A percentile compares a stretch with the other conserved stretches of the same genome.
Conservation (phyloP, 1,140 invertebrate genomes). For the Drosophila sechellia region DNA sequence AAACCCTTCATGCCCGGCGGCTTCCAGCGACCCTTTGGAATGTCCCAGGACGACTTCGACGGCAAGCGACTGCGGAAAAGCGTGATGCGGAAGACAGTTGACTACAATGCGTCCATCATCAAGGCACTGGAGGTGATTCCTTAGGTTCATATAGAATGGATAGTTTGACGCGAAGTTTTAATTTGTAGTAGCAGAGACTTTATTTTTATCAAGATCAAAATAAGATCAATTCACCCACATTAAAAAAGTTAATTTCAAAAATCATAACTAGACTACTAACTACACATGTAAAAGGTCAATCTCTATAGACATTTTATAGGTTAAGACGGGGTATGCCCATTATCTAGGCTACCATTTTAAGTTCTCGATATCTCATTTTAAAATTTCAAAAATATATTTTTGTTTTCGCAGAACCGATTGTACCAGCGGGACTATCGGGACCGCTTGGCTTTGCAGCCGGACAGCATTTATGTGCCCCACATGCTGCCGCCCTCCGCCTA, state of each 20-base stretch:
- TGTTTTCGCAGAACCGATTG: constrained; percentile 90
- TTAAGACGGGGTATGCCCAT: no score
- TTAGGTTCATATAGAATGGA: not conserved
- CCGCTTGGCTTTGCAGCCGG: constrained; percentile 93
- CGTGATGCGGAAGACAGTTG: constrained; percentile 98
- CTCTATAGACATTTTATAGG: no score
- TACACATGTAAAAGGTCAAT: no score
- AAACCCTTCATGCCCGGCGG: constrained; percentile 78
- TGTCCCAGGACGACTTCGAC: constrained; percentile 95
- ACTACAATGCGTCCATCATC: constrained; percentile 98
- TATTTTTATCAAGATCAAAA: no score
- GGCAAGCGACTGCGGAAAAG: constrained; percentile 98
- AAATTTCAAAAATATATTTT: not conserved
- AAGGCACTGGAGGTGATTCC: constrained; percentile 92
- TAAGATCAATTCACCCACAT: no score
- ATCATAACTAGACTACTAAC: no score
- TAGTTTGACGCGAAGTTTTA: no score
- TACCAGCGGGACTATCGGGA: constrained; percentile 97
- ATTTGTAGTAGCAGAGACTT: no score
- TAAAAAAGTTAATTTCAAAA: not conserved
- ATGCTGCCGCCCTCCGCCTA: constrained; percentile 95
- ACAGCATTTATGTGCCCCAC: constrained; percentile 95
- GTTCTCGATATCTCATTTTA: not conserved
- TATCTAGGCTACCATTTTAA: no score
- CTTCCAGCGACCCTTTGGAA: constrained; percentile 82